Conservation (phyloP, 2,113 vertebrate genomes). For the Epinephelus fuscoguttatus region DNA sequence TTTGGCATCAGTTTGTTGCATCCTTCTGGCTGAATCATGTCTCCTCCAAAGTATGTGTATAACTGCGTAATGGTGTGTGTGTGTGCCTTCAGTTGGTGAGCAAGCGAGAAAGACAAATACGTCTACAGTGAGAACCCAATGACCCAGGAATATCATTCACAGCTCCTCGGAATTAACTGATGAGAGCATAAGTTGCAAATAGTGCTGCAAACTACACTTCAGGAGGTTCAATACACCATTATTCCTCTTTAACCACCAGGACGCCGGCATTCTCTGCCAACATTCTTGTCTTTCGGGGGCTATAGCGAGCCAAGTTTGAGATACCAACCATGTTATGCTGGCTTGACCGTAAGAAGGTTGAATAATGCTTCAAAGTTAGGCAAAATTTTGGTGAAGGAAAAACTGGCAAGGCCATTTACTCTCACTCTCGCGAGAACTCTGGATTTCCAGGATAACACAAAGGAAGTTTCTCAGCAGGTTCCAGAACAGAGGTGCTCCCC, state of each 20-base stretch:
- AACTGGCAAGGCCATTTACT: too few relatives aligned
- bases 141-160: background rate
- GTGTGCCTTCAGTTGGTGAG: background rate
- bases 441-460: too few relatives aligned
- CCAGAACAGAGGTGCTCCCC: too few relatives aligned
- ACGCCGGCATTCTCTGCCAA: too few relatives aligned
- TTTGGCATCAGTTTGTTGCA: conserved; percentile 5
- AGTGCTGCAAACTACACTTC: background rate
- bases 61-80: conserved; percentile 10
- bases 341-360: too few relatives aligned
- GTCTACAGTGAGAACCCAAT: background rate
- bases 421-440: too few relatives aligned
- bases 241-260: background rate
- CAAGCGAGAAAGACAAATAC: conserved; percentile 1
- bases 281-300: too few relatives aligned
- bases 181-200: background rate
- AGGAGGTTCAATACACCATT: background rate
- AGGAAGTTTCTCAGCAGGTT: too few relatives aligned
- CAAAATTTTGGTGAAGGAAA: too few relatives aligned
- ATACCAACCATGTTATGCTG: too few relatives aligned
- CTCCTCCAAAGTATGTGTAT: background rate
- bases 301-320: too few relatives aligned
- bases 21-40: conserved; percentile 22
- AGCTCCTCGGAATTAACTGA: background rate
- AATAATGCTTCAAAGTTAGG: too few relatives aligned